A percentile compares a stretch with the other conserved stretches of the same genome.
Evolutionary conservation across 2,797 vertebrate genomes (phyloP).

Genomic region (Melanotaenia boesemani): DNA sequence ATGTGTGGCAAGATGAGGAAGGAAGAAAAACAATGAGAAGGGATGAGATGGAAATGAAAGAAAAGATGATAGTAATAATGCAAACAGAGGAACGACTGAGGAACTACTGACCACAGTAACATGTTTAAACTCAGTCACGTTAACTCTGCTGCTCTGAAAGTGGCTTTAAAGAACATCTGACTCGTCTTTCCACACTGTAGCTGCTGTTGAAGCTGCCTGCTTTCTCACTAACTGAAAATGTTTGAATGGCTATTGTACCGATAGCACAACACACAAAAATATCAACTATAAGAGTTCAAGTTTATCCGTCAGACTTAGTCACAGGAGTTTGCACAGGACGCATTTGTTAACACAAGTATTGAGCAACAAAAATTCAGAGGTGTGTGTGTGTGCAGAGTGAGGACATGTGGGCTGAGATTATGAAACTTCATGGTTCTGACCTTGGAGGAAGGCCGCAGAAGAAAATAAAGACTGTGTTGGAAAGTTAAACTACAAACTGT

Average conservation of each 20-base stretch:
- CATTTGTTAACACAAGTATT: conserved; percentile 27
- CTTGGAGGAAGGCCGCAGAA: conserved; percentile 7
- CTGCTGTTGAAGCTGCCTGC: conserved; percentile 14
- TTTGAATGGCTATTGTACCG: neutral
- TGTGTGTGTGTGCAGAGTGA: conserved; percentile 13
- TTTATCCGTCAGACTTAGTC: neutral
- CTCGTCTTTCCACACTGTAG: conserved; percentile 5
- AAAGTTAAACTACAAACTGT: conserved; percentile 1
- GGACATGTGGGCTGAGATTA: conserved; percentile 47
- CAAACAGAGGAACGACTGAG: neutral
- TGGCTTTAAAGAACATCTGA: conserved; percentile 3
- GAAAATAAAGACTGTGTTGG: conserved; percentile 25
- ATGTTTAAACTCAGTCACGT: neutral
- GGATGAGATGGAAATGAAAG: neutral
- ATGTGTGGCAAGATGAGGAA: neutral
- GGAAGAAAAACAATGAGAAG: neutral
- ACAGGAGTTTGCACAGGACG: neutral
- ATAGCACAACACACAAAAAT: neutral
- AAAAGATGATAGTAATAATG: neutral
- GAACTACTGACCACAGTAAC: neutral
- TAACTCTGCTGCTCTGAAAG: conserved; percentile 17
- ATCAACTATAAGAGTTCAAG: neutral
- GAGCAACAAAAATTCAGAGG: conserved; percentile 31
- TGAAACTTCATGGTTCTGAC: conserved; percentile 53
- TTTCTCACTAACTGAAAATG: conserved; percentile 45